Conservation (phyloP, 2,888 invertebrate genomes). For the Protonemura montana region DNA sequence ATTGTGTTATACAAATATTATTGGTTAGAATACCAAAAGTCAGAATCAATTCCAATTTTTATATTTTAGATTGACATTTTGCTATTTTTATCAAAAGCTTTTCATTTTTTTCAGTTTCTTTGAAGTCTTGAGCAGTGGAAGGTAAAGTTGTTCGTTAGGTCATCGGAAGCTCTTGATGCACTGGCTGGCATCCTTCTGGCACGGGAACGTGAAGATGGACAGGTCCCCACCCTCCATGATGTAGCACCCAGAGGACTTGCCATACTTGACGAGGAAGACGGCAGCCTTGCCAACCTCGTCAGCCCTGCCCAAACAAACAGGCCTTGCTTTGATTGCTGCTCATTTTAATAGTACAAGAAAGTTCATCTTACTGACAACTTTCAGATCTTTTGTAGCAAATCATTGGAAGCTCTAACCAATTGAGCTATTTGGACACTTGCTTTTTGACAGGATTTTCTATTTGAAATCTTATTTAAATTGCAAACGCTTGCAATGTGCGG, state of each 20-base stretch:
- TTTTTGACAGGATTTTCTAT: too few relatives aligned
- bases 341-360: too few relatives aligned
- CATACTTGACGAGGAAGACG: slow-evolving; percentile 55
- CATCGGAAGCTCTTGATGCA: not conserved
- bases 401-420: too few relatives aligned
- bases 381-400: too few relatives aligned
- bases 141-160: not conserved
- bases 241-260: slow-evolving; percentile 56
- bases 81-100: not conserved
- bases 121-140: not conserved
- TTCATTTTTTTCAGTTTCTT: not conserved
- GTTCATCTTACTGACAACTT: too few relatives aligned
- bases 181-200: not conserved
- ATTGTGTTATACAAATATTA: too few relatives aligned
- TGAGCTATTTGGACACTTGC: too few relatives aligned
- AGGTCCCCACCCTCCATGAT: slow-evolving; percentile 55
- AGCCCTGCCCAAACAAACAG: slow-evolving; percentile 51
- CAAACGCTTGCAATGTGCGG: too few relatives aligned
- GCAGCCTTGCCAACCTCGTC: slow-evolving; percentile 56
- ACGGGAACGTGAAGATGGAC: slow-evolving; percentile 28
- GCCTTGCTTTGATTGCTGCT: not conserved
- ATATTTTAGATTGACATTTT: not conserved
- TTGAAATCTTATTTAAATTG: too few relatives aligned
- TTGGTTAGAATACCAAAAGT: too few relatives aligned
- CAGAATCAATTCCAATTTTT: too few relatives aligned